Percentiles rank a stretch among this genome's conserved stretches.
These are phyloP conservation scores for Caerostris darwini DNA, from an alignment of 1,140 invertebrate genomes.

Conservation along the genomic window DNA sequence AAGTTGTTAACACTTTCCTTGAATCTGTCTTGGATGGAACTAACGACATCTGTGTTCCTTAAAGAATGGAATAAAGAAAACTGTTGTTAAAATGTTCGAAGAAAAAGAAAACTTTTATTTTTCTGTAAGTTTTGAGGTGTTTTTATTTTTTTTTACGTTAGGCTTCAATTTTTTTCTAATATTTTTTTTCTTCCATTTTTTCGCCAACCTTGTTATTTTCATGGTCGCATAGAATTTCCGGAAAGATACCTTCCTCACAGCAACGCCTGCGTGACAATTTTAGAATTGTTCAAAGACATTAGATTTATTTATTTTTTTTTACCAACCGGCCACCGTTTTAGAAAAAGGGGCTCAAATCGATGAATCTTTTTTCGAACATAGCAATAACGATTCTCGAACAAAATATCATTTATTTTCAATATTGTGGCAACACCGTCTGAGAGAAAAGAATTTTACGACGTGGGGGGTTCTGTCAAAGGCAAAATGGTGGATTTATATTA, in stretches of 20 bases:
- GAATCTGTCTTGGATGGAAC: neutral
- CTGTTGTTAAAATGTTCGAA: neutral
- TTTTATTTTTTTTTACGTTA: neutral
- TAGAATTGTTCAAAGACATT: neutral
- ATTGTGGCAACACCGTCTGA: slow-evolving; percentile 18
- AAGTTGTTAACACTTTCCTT: slow-evolving; percentile 26
- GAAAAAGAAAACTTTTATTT: neutral
- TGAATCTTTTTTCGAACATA: slow-evolving; percentile 38
- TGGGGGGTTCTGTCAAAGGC: neutral
- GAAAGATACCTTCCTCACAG: slow-evolving; percentile 1
- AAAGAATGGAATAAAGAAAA: neutral
- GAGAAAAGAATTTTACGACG: neutral
- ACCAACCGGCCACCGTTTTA: neutral
- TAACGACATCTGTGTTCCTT: slow-evolving; percentile 10
- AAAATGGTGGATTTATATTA: slow-evolving; percentile 47
- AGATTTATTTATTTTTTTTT: neutral
- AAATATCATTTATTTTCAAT: slow-evolving; percentile 74
- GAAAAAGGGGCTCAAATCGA: slow-evolving; percentile 45
- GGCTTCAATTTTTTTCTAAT: neutral
- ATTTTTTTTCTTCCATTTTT: neutral
- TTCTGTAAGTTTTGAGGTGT: neutral
- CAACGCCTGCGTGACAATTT: slow-evolving; percentile 14
- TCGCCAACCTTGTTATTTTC: slow-evolving; percentile 14
- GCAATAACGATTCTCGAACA: slow-evolving; percentile 25
- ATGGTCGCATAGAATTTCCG: neutral